These are phyloP conservation scores for Redunca redunca DNA, from an alignment of 2,113 vertebrate species.

Conservation along the genomic window DNA sequence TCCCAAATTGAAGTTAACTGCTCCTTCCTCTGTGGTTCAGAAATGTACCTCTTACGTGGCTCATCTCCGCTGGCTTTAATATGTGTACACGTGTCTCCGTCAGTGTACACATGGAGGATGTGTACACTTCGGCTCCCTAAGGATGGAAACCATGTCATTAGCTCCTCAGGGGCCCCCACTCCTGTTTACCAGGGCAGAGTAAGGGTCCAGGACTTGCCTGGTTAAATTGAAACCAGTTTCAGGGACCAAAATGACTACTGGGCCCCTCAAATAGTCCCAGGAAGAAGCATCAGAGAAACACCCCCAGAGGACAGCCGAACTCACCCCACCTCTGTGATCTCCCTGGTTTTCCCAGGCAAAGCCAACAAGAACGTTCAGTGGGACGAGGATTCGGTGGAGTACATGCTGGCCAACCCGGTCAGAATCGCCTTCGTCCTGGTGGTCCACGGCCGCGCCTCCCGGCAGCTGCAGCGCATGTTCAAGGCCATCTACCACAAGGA, in stretches of 20 bases:
- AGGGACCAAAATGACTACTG: rapidly evolving
- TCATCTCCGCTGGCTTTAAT: background rate
- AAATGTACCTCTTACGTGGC: rapidly evolving
- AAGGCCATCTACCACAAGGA: conserved; percentile 98
- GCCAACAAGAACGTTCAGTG: conserved; percentile 93
- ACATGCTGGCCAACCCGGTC: conserved; percentile 87
- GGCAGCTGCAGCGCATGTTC: conserved; percentile 97
- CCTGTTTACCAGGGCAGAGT: background rate
- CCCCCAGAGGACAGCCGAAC: background rate
- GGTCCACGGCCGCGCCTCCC: conserved; percentile 94
- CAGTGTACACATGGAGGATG: background rate
- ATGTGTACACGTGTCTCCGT: rapidly evolving
- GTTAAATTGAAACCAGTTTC: background rate
- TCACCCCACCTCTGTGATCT: background rate
- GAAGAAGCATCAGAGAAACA: background rate
- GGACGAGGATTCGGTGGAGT: conserved; percentile 95
- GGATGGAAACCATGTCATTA: background rate
- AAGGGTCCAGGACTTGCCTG: background rate
- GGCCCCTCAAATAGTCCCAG: background rate
- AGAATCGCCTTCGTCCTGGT: conserved; percentile 96
- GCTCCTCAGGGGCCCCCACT: background rate
- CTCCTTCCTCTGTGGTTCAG: background rate
- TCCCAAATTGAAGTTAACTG: background rate
- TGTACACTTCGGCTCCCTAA: background rate
- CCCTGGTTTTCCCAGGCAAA: conserved; percentile 86